Percentiles rank a stretch among this genome's conserved stretches.
Evolutionary conservation across 2,888 invertebrate genomes (phyloP).

Genomic region (Dynastes tityus): DNA sequence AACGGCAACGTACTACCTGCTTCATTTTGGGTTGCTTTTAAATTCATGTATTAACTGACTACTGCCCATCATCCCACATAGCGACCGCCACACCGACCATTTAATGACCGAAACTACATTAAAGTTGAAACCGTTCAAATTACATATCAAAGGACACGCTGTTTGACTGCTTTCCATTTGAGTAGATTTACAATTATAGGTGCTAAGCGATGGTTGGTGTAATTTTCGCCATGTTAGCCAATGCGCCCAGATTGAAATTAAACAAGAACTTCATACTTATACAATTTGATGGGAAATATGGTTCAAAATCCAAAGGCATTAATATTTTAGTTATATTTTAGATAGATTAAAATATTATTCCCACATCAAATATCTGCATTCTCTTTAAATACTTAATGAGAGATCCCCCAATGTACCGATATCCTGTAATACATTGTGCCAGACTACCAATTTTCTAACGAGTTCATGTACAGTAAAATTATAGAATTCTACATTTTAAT

Average conservation of each 20-base stretch:
- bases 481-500: too few relatives aligned
- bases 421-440: too few relatives aligned
- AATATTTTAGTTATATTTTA: too few relatives aligned
- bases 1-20: conserved; percentile 22
- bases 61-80: conserved; percentile 29
- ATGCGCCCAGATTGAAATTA: not conserved
- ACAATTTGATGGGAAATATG: not conserved
- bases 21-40: conserved; percentile 42
- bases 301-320: too few relatives aligned
- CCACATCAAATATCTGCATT: too few relatives aligned
- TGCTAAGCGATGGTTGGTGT: conserved; percentile 10
- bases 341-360: too few relatives aligned
- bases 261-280: not conserved
- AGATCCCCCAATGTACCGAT: too few relatives aligned
- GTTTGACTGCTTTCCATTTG: conserved; percentile 41
- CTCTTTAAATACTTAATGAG: too few relatives aligned
- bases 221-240: conserved; percentile 20
- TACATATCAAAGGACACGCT: conserved; percentile 37
- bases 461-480: too few relatives aligned
- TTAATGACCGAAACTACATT: conserved; percentile 45
- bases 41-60: conserved; percentile 38
- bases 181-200: conserved; percentile 44
- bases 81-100: conserved; percentile 22
- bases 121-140: conserved; percentile 43
- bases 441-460: too few relatives aligned